Percentiles rank a stretch among this genome's conserved stretches.
Evolutionary conservation across 2,797 vertebrate genomes (phyloP).

Genomic region (Pelodytes ibericus): DNA sequence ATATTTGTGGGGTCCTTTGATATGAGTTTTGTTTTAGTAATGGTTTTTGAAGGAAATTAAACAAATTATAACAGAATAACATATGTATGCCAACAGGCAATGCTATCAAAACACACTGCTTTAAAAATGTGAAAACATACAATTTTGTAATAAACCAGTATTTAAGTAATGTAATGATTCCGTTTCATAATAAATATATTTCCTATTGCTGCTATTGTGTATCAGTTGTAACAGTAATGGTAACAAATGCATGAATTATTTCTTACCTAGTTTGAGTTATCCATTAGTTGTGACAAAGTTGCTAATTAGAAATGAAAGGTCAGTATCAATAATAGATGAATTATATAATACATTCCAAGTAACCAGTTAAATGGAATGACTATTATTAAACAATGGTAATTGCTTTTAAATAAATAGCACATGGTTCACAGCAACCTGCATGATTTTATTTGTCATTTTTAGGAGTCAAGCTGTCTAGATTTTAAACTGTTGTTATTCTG

Average conservation of each 20-base stretch:
- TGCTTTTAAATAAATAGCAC: not conserved
- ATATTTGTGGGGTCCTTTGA: too few relatives aligned
- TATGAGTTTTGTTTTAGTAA: not conserved
- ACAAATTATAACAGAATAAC: too few relatives aligned
- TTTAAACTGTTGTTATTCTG: slow-evolving; percentile 1
- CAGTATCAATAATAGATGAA: slow-evolving; percentile 47
- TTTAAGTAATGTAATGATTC: slow-evolving; percentile 41
- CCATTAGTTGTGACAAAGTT: slow-evolving; percentile 26
- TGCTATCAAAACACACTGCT: slow-evolving; percentile 6
- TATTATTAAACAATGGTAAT: slow-evolving; percentile 4
- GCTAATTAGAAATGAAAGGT: slow-evolving; percentile 48
- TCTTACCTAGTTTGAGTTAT: slow-evolving; percentile 32
- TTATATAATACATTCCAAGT: slow-evolving; percentile 10
- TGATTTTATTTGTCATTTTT: not conserved
- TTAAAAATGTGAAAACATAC: not conserved
- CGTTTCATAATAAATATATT: slow-evolving; percentile 32
- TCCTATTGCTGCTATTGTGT: slow-evolving; percentile 17
- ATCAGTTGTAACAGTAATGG: slow-evolving; percentile 10
- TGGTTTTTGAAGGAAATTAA: not conserved
- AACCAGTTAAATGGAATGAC: not conserved
- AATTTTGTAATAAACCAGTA: slow-evolving; percentile 27
- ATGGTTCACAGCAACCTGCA: not conserved
- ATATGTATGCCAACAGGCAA: slow-evolving; percentile 16
- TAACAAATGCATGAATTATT: slow-evolving; percentile 49
- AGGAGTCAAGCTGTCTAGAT: not conserved